Percentiles rank a stretch among this genome's conserved stretches.
These are phyloP conservation scores for Anoplopoma fimbria DNA, from an alignment of 2,113 vertebrate genomes.

Conservation along the genomic window DNA sequence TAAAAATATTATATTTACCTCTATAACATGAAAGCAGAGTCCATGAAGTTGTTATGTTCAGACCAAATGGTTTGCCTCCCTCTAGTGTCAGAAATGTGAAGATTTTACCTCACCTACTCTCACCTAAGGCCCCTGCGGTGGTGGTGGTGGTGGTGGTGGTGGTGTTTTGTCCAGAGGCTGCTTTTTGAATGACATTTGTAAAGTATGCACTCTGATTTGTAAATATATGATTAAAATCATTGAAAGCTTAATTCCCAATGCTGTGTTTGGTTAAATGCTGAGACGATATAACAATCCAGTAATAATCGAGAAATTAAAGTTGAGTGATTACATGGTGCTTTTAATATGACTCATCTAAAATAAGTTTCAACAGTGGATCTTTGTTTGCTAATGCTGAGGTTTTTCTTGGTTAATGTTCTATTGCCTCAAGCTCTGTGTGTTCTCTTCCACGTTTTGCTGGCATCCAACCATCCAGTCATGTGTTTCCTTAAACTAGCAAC, in stretches of 20 bases:
- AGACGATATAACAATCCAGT: neutral
- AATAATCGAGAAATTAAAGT: neutral
- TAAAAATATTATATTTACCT: neutral
- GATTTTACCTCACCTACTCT: neutral
- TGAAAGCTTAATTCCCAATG: neutral
- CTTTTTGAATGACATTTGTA: neutral
- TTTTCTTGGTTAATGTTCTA: neutral
- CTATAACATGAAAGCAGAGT: too few species aligned
- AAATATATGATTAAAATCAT: neutral
- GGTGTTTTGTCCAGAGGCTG: neutral
- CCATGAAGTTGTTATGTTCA: too few species aligned
- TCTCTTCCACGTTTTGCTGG: neutral
- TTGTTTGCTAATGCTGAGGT: neutral
- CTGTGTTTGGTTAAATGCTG: neutral
- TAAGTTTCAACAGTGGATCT: neutral
- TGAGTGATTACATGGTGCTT: too few species aligned
- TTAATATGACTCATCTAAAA: neutral
- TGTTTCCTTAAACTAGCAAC: neutral
- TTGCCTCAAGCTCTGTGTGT: neutral
- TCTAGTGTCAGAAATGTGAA: conserved; percentile 28
- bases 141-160: too few species aligned
- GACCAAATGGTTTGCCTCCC: conserved; percentile 9
- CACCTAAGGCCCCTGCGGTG: neutral
- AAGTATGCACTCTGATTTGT: neutral
- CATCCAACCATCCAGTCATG: neutral